Evolutionary conservation across 1,140 invertebrate species (phyloP).

Genomic region (Heliothis subflexa): DNA sequence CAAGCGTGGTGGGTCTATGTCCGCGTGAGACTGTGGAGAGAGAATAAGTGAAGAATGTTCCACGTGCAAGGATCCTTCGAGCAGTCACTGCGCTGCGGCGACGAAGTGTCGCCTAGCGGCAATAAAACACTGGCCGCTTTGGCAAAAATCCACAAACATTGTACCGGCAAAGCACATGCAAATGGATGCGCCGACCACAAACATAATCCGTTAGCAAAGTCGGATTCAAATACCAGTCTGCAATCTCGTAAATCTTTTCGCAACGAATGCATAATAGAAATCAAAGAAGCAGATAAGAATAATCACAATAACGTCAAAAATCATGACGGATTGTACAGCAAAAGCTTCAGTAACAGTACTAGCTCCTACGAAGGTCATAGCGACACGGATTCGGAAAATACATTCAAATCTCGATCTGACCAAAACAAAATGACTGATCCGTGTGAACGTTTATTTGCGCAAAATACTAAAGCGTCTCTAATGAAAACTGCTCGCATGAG

Average conservation of each 20-base stretch:
- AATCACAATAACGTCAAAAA: conserved; percentile 62
- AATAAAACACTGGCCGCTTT: conserved; percentile 86
- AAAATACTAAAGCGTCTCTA: conserved; percentile 87
- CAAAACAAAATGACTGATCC: conserved; percentile 67
- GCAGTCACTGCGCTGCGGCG: conserved; percentile 88
- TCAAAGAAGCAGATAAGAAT: conserved; percentile 74
- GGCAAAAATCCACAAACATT: conserved; percentile 89
- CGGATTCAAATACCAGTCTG: conserved; percentile 81
- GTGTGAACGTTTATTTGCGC: conserved; percentile 84
- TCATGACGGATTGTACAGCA: conserved; percentile 70
- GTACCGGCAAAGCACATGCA: conserved; percentile 90
- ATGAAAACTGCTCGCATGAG: conserved; percentile 87
- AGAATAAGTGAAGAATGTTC: conserved; percentile 84
- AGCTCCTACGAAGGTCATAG: conserved; percentile 87
- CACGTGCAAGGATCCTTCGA: conserved; percentile 89
- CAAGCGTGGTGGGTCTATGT: conserved; percentile 56
- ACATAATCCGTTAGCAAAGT: conserved; percentile 74
- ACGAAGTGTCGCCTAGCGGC: conserved; percentile 85
- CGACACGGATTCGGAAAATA: conserved; percentile 86
- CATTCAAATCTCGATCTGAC: conserved; percentile 68
- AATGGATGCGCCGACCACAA: conserved; percentile 85
- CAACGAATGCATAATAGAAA: conserved; percentile 82
- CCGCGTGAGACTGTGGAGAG: conserved; percentile 55
- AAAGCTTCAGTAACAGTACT: conserved; percentile 85
- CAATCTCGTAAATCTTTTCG: conserved; percentile 79